A percentile compares a stretch with the other conserved stretches of the same genome.
These are phyloP conservation scores for Porites rus DNA, from an alignment of 92 coral and sea anemone genomes.

Conservation along the genomic window DNA sequence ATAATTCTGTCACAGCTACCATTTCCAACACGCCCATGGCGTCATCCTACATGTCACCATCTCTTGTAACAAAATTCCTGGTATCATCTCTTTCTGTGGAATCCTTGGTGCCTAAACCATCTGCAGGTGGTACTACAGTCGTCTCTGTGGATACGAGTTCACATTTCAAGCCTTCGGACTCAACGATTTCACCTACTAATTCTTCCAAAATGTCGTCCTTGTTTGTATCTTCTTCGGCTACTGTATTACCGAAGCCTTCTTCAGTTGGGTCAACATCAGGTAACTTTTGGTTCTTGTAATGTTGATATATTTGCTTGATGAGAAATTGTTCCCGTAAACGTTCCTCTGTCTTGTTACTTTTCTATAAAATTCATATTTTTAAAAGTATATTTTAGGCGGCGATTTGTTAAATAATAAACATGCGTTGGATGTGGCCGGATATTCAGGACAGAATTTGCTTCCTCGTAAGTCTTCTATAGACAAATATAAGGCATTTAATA, in stretches of 20 bases:
- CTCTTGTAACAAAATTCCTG: background rate
- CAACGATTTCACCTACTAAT: too few relatives aligned
- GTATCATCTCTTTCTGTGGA: background rate
- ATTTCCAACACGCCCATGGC: background rate
- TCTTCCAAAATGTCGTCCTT: background rate
- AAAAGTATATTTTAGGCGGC: too few relatives aligned
- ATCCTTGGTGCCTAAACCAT: background rate
- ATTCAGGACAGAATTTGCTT: too few relatives aligned
- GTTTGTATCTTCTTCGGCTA: background rate
- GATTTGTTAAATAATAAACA: too few relatives aligned
- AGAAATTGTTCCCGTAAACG: too few relatives aligned
- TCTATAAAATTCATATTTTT: too few relatives aligned
- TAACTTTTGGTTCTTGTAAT: background rate
- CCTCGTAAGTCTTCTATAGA: too few relatives aligned
- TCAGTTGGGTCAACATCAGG: background rate
- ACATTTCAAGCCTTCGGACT: background rate
- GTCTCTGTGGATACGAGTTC: background rate
- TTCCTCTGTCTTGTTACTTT: too few relatives aligned
- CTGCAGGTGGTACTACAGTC: background rate
- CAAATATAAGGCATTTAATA: too few relatives aligned
- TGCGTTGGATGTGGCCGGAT: too few relatives aligned
- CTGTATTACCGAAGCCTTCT: background rate
- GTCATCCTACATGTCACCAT: background rate
- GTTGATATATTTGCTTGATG: too few relatives aligned
- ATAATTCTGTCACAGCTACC: too few relatives aligned